Evolutionary conservation across 2,797 vertebrate genomes (phyloP).

Genomic region (Hypotaenidia philippensis): DNA sequence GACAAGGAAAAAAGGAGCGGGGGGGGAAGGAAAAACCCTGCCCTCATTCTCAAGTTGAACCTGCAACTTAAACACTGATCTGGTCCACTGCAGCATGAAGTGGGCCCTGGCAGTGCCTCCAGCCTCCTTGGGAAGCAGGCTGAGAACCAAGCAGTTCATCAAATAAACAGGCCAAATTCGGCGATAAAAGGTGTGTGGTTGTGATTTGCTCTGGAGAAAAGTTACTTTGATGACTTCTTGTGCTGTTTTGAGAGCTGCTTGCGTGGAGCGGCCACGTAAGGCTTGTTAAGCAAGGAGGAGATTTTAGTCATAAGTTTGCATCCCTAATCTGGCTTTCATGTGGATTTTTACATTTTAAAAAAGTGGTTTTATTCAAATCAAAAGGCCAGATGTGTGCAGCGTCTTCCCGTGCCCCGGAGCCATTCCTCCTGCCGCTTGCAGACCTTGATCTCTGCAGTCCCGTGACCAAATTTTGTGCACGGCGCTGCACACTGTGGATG

Average conservation of each 20-base stretch:
- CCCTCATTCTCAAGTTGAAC: constrained; percentile 60
- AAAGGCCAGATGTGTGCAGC: not conserved
- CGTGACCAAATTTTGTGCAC: accelerated
- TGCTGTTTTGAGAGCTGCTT: not conserved
- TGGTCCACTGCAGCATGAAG: not conserved
- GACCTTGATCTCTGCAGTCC: not conserved
- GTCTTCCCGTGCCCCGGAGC: not conserved
- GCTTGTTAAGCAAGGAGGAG: not conserved
- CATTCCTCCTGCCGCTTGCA: not conserved
- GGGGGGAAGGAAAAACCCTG: not conserved
- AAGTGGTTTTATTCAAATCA: not conserved
- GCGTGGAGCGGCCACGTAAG: accelerated
- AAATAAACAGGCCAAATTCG: not conserved
- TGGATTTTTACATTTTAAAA: not conserved
- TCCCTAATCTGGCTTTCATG: not conserved
- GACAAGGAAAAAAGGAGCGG: not conserved
- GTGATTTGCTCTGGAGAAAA: not conserved
- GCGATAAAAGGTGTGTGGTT: not conserved
- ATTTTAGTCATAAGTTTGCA: not conserved
- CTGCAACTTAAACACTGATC: constrained; percentile 14
- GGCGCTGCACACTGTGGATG: not conserved
- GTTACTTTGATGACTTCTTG: not conserved
- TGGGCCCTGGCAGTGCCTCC: not conserved
- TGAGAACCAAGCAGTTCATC: accelerated
- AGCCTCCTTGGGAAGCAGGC: not conserved